Percentiles rank a stretch among this genome's conserved stretches.
Evolutionary conservation across 2,888 invertebrate genomes (phyloP).

Genomic region (Lepidochrysops patricia): DNA sequence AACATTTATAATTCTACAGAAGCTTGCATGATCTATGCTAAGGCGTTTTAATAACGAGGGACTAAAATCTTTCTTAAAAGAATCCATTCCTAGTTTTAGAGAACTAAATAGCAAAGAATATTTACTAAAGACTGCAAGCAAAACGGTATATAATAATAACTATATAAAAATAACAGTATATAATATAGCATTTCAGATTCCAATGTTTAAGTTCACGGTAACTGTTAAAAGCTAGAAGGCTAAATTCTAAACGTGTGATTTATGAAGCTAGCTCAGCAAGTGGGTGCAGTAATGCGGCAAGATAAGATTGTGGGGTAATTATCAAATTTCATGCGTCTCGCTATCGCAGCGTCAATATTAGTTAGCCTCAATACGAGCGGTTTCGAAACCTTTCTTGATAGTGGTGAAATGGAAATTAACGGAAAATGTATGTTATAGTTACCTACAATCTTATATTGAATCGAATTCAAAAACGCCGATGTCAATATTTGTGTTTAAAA

Average conservation of each 20-base stretch:
- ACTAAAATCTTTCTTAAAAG: no score
- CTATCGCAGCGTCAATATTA: slow-evolving; percentile 65
- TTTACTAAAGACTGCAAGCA: no score
- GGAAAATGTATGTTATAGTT: background rate
- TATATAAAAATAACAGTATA: no score
- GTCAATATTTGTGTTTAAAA: no score
- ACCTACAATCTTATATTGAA: background rate
- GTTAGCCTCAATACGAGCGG: slow-evolving; percentile 44
- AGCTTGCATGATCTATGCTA: no score
- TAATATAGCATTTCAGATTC: background rate
- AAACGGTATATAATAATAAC: no score
- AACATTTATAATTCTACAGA: no score
- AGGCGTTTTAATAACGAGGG: no score
- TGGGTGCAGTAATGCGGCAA: slow-evolving; percentile 50
- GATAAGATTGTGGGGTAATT: slow-evolving; percentile 65
- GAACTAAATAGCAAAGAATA: no score
- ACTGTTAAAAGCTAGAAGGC: background rate
- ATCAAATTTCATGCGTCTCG: slow-evolving; percentile 62
- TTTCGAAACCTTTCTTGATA: slow-evolving; percentile 41
- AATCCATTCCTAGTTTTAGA: no score
- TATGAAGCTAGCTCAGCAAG: slow-evolving; percentile 32
- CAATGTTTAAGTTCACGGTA: background rate
- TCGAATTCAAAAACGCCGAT: background rate
- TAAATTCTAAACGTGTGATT: background rate
- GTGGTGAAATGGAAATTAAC: background rate